Evolutionary conservation across 2,113 vertebrate genomes (phyloP).

Genomic region (Grallaria varia): DNA sequence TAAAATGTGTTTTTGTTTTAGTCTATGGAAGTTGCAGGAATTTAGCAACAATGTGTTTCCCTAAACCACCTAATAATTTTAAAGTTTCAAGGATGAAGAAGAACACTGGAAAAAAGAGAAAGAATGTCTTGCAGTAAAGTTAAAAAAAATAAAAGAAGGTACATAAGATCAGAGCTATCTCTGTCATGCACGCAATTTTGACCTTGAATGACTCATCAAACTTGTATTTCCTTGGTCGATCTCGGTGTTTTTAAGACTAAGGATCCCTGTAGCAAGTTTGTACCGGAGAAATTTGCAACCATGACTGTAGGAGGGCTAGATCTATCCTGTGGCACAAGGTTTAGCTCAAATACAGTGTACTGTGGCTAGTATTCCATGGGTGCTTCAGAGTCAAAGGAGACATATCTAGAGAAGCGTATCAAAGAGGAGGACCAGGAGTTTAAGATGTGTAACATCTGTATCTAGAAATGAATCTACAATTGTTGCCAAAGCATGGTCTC

Average conservation of each 20-base stretch:
- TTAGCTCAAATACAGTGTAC: background rate
- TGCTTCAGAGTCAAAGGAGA: background rate
- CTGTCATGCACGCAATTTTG: background rate
- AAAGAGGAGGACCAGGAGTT: background rate
- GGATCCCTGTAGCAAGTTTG: background rate
- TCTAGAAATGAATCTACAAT: background rate
- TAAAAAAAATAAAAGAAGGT: background rate
- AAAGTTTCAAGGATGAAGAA: background rate
- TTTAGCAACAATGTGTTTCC: background rate
- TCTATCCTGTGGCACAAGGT: background rate
- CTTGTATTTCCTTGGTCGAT: background rate
- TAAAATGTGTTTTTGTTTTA: conserved; percentile 36
- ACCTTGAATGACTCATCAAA: background rate
- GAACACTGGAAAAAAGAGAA: background rate
- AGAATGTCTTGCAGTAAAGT: background rate
- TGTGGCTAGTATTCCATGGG: background rate
- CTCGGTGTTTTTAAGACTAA: background rate
- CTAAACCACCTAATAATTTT: background rate
- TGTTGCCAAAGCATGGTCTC: background rate
- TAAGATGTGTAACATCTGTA: background rate
- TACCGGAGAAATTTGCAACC: background rate
- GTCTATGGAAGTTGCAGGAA: background rate
- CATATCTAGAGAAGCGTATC: fast-evolving
- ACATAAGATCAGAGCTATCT: background rate
- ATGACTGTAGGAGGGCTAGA: background rate